Evolutionary conservation across 1,140 invertebrate species (phyloP).

Genomic region (Zophobas atratus): DNA sequence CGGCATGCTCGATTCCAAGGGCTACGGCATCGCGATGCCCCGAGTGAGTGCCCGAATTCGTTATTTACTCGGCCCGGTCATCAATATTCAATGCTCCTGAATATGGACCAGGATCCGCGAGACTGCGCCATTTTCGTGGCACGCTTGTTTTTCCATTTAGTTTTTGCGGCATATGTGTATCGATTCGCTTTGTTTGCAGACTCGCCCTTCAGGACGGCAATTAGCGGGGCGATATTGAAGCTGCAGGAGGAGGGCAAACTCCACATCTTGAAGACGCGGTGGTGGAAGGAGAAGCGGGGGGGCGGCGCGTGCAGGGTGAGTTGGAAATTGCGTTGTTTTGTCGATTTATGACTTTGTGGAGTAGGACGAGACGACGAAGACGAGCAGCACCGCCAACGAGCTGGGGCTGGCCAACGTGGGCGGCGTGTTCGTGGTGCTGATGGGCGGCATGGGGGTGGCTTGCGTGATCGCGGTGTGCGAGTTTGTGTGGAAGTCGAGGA

Average conservation of each 20-base stretch:
- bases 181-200: constrained; percentile 70
- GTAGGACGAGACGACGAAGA: constrained; percentile 88
- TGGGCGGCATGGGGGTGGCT: constrained; percentile 91
- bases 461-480: constrained; percentile 92
- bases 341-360: too few species aligned
- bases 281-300: constrained; percentile 95
- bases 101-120: background rate
- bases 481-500: constrained; percentile 94
- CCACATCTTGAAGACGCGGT: constrained; percentile 93
- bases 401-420: constrained; percentile 93
- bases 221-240: constrained; percentile 91
- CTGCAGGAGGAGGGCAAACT: constrained; percentile 94
- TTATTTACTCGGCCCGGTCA: background rate
- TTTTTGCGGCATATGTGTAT: background rate
- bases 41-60: constrained; percentile 76
- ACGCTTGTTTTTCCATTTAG: background rate
- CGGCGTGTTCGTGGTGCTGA: constrained; percentile 95
- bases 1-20: constrained; percentile 91
- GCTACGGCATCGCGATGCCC: constrained; percentile 95
- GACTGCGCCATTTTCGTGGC: background rate
- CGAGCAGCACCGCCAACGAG: constrained; percentile 87
- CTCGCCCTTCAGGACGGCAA: constrained; percentile 88
- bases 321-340: constrained; percentile 50
- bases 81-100: background rate
- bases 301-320: constrained; percentile 86